Base-by-base conservation (phyloP, 2,113 vertebrate genomes). In the Gavia stellata region DNA sequence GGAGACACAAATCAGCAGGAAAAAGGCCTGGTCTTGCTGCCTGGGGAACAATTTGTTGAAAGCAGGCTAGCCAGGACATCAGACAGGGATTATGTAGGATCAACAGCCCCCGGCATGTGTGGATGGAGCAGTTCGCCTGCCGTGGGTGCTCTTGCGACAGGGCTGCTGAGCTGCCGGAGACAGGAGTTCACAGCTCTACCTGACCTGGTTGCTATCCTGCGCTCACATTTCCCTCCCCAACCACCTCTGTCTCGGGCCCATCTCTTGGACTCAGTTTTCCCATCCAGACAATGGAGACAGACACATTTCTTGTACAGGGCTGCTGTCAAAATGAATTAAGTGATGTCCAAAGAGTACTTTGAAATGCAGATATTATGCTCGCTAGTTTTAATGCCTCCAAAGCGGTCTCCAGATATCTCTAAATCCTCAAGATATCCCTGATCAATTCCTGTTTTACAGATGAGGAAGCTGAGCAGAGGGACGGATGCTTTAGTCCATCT, bases 311-410 rank as follows among this genome's bases (percentile, higher is more conserved):
- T 21, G 62, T 3, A 0, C 74, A 26, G 86, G 45, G 33, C 2
- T 87, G 91, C 95, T 97, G 96, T 97, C 96, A 95, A 95, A 94
- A 81, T 86, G 86, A 97, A 96, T 97, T 97, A 96, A 95, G 92
- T 90, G 78, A 92, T 93, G 92, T 87, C 91, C 87, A 89, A 94
- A 77, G 89, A 90, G 81, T n/a, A 80, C 96, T 97, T 97, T 96
- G 96, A 97, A 97, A 95, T 97, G 96, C 95, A 97, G 92, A 97
- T 97, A 47, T 63, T 65, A 68, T 82, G 91, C 95, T 96, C 53
- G 2, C 72, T 55, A 34, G 81, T 91, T 94, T 79, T 92, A 94
- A 95, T 94, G 66, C 88, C 91, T 91, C 92, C 81, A 97, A 95
- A 97, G 94, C 66, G 78, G 84, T 96, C 92, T 94, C 95, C 84